phyloP scores from a whole-genome alignment of 1,140 invertebrate species.

The Drosophila triauraria region DNA sequence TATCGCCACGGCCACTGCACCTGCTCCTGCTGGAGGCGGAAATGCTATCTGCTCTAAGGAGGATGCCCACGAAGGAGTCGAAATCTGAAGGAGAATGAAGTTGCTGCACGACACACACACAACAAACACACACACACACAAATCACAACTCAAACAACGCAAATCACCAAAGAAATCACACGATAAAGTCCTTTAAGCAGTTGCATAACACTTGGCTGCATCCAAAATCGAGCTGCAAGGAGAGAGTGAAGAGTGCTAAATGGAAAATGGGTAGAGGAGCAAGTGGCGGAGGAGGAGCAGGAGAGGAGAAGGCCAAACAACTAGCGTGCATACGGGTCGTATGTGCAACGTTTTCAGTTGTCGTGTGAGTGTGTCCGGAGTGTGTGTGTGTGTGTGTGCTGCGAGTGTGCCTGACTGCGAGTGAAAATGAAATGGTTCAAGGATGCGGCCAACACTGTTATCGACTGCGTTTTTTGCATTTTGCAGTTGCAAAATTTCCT shows the following conservation, averaged over 20 bases:
- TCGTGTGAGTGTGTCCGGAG: constrained; percentile 23
- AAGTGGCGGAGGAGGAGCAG: constrained; percentile 4
- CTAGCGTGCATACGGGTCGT: constrained; percentile 79
- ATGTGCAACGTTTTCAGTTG: constrained; percentile 81
- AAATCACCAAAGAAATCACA: constrained; percentile 65
- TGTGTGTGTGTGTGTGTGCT: constrained; percentile 20
- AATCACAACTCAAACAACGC: constrained; percentile 69
- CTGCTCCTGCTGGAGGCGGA: constrained; percentile 77
- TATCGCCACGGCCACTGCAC: constrained; percentile 77
- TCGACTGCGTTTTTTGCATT: constrained; percentile 59
- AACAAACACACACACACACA: constrained; percentile 33
- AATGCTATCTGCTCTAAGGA: constrained; percentile 75
- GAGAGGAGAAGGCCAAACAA: constrained; percentile 49
- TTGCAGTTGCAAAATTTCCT: constrained; percentile 51
- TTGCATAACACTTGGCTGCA: constrained; percentile 83
- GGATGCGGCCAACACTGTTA: constrained; percentile 72
- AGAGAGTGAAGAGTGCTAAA: constrained; percentile 7
- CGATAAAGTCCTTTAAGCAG: constrained; percentile 82
- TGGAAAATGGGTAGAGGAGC: background rate
- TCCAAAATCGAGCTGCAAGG: constrained; percentile 37
- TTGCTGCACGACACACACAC: constrained; percentile 9
- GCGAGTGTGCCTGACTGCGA: constrained; percentile 18
- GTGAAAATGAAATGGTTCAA: constrained; percentile 22
- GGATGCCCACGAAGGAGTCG: background rate
- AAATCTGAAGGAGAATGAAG: background rate